phyloP scores from a whole-genome alignment of 2,113 vertebrate species.

The Bombycilla garrulus region DNA sequence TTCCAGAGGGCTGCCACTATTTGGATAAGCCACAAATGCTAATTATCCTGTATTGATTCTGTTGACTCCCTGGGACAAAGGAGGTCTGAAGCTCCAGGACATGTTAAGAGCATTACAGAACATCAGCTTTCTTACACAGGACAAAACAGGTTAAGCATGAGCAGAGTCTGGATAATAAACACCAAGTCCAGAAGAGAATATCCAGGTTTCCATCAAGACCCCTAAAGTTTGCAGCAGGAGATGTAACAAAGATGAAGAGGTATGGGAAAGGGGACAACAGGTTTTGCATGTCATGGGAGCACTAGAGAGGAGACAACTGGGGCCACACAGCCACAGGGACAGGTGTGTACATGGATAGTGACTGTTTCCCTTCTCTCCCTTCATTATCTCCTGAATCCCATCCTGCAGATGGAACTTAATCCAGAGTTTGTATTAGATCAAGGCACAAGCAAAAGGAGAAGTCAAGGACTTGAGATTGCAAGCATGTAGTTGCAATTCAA shows the following conservation, averaged over 20 bases:
- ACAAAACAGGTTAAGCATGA: not conserved
- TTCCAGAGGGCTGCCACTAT: not conserved
- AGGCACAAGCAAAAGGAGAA: not conserved
- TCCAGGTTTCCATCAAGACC: not conserved
- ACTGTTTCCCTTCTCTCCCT: not conserved
- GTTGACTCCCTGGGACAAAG: slow-evolving; percentile 29
- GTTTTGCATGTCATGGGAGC: not conserved
- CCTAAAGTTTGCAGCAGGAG: not conserved
- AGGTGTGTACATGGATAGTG: rapidly evolving
- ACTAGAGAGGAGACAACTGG: not conserved
- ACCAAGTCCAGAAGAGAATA: not conserved
- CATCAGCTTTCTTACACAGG: not conserved
- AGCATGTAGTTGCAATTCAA: not conserved
- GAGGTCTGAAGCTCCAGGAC: slow-evolving; percentile 1
- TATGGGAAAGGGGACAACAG: not conserved
- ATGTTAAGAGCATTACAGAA: not conserved
- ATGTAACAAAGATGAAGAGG: not conserved
- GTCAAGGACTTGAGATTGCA: not conserved
- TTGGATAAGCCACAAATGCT: slow-evolving; percentile 7
- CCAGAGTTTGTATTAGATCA: not conserved
- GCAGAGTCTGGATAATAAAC: not conserved
- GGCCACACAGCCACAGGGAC: not conserved
- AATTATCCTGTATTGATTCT: slow-evolving; percentile 37
- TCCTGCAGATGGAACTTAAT: not conserved
- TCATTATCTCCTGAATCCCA: not conserved